These are phyloP conservation scores for Conus canariensis DNA, from an alignment of 2,888 invertebrate genomes.

Conservation along the genomic window DNA sequence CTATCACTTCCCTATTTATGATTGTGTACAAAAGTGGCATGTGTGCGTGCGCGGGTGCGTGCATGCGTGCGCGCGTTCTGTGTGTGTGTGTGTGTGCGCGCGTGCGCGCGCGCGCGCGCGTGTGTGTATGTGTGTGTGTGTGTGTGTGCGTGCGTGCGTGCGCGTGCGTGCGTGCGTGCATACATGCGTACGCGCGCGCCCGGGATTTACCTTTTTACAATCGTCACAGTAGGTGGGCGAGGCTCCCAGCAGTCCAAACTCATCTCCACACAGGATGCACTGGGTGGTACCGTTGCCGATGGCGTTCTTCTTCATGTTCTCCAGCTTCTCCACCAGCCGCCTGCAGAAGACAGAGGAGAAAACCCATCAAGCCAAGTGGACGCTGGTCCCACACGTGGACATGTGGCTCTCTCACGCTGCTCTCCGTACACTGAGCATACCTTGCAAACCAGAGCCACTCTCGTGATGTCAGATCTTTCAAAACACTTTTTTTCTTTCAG, in stretches of 20 bases:
- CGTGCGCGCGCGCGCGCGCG: not conserved
- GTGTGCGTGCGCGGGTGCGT: too few relatives aligned
- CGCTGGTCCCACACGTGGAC: too few relatives aligned
- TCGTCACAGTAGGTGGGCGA: conserved; percentile 87
- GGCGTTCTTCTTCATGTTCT: conserved; percentile 86
- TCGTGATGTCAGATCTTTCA: too few relatives aligned
- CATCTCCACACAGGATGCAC: conserved; percentile 88
- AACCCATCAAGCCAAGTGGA: not conserved
- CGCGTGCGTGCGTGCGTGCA: not conserved
- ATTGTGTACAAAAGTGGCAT: too few relatives aligned
- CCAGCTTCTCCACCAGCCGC: conserved; percentile 91
- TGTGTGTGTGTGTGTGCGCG: too few relatives aligned
- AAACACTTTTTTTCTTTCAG: too few relatives aligned
- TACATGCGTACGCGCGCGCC: not conserved
- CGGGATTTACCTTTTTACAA: conserved; percentile 79
- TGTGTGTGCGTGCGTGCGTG: not conserved
- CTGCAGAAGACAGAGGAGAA: conserved; percentile 79
- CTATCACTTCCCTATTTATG: too few relatives aligned
- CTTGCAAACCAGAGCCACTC: too few relatives aligned
- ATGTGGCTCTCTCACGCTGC: too few relatives aligned
- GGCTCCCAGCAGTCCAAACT: conserved; percentile 87
- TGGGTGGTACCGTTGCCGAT: conserved; percentile 83
- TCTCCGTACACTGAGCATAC: too few relatives aligned
- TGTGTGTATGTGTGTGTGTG: too few relatives aligned
- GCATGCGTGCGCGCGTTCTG: too few relatives aligned